Evolutionary conservation across 2,888 invertebrate genomes (phyloP), one percentile per base, ranked within the genome.

Genomic region (Embidobia sp.): DNA sequence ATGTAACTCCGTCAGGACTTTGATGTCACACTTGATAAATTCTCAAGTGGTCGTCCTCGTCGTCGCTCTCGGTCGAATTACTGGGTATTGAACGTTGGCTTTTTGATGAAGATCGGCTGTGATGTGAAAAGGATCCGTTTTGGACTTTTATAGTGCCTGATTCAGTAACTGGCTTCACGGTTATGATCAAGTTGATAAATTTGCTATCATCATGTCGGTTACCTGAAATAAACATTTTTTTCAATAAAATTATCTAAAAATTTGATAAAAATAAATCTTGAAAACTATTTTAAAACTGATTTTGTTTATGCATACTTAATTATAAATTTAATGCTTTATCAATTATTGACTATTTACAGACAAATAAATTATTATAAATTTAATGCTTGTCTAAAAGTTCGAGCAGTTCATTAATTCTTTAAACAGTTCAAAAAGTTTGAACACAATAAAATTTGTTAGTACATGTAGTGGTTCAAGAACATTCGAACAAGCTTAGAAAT

Each of bases 141-240:
- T 7, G 13, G 13, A 37, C 29, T 27, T 31, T 37, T 7, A 31
- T 11, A 1, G 4, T 18, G 6, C n/a, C 18, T 7, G 11, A 2
- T 19, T 98, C 98, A 92, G 99, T 99, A 67, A 98, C 98, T 53
- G 99, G 99, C 86, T 98, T 97, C 13, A 99, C 98, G 0, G 99
- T 99, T 83, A 99, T 97, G 84, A 99, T 99, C 81, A 99, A 93
- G 91, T 99, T 46, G 97, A 97, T 64, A 98, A 98, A 91, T 99
- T 99, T 16, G 99, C 99, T 51, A 99, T 98, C 99, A 99, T 99
- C 99, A 99, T 99, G 90, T 99, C 99, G 0, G 99, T 99, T 61
- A 99, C 98, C 94, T 96, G 90, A 0, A 0, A 53, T n/a, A n/a
- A 37, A 19, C 6, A 37, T 53, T 31, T 27, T n/a, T 48, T 29